These are phyloP conservation scores for Smittia sp. DNA, from an alignment of 2,888 invertebrate species.

Conservation along the genomic window DNA sequence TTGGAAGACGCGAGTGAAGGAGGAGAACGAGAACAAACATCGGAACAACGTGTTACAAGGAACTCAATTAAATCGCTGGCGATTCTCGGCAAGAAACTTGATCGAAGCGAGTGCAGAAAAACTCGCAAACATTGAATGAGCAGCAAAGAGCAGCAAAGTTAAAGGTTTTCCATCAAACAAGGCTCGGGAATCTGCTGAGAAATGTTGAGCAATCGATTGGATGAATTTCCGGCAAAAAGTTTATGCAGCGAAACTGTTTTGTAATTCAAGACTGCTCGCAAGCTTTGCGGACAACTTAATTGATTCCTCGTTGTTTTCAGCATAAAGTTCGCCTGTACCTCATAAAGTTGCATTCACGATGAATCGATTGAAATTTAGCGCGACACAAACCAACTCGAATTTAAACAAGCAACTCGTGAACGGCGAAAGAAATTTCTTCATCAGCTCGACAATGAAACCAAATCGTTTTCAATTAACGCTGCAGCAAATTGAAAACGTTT, in stretches of 20 bases:
- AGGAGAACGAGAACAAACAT: background rate
- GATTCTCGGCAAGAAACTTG: background rate
- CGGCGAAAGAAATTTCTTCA: background rate
- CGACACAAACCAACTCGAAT: background rate
- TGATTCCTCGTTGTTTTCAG: background rate
- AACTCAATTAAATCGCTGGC: slow-evolving; percentile 7
- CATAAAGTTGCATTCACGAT: background rate
- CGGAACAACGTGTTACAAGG: slow-evolving; percentile 4
- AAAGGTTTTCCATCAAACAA: background rate
- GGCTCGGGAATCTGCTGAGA: background rate
- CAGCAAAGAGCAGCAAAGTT: background rate
- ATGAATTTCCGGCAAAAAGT: background rate
- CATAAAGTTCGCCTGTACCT: background rate
- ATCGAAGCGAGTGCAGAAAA: background rate
- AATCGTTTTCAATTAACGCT: background rate
- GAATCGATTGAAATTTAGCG: background rate
- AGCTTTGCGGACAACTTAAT: background rate
- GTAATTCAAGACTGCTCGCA: background rate
- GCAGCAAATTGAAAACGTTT: background rate
- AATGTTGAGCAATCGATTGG: background rate
- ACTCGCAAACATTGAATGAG: background rate
- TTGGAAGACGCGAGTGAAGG: background rate
- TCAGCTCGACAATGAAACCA: background rate
- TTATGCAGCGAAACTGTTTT: background rate
- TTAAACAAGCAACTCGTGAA: background rate